A percentile compares a stretch with the other conserved stretches of the same genome.
Conservation (phyloP, 2,888 invertebrate species). For the Idaea straminata region DNA sequence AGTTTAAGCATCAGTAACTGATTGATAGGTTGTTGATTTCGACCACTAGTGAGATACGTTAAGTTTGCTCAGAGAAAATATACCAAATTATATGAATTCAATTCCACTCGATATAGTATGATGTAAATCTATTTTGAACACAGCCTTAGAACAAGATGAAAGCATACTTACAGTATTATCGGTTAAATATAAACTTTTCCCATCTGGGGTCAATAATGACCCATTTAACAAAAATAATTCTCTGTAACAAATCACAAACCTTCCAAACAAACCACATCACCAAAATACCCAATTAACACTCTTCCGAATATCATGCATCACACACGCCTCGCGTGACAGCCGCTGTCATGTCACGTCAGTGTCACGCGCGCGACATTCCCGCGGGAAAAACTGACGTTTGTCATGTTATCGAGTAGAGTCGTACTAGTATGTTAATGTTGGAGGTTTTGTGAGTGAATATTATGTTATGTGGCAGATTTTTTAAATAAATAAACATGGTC, state of each 20-base stretch:
- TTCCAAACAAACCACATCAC: slow-evolving; percentile 12
- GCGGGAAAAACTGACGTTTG: slow-evolving; percentile 33
- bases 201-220: neutral
- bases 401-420: slow-evolving; percentile 19
- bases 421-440: neutral
- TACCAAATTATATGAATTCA: no score
- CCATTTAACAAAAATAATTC: neutral
- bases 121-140: no score
- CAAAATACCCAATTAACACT: slow-evolving; percentile 13
- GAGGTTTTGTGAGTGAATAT: neutral
- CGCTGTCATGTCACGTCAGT: slow-evolving; percentile 35
- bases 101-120: no score
- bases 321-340: slow-evolving; percentile 40
- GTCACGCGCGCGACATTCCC: slow-evolving; percentile 30
- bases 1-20: no score
- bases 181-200: neutral
- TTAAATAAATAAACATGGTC: neutral
- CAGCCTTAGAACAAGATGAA: no score
- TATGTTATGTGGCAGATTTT: neutral
- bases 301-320: slow-evolving; percentile 15
- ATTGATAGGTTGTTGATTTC: no score
- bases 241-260: neutral
- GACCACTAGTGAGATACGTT: no score
- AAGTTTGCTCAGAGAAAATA: no score
- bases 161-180: neutral